Evolutionary conservation across 2,888 invertebrate genomes (phyloP), one percentile per base, ranked within the genome.

Genomic region (Chesias legatella): DNA sequence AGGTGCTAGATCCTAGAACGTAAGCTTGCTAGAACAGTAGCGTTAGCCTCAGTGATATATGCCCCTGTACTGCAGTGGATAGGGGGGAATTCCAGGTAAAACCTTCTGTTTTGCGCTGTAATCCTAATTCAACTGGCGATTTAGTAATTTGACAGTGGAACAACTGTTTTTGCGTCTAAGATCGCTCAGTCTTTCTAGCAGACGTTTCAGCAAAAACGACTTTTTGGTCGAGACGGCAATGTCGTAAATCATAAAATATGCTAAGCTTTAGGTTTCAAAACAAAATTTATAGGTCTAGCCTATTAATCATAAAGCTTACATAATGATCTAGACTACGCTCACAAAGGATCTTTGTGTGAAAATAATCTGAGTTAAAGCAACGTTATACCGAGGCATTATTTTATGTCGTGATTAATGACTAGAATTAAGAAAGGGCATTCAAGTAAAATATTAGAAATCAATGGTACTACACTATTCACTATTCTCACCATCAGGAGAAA

Each of bases 41-140:
- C 57, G 53, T 57, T 64, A 65, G 63, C 60, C 58, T 55, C 55
- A 38, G 60, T 64, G 65, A 66, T 65, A 65, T 66, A 70, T 67
- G 58, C 47, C 51, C 33, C 42, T 41, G 39, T 53, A 56, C 66
- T 65, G 66, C 63, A 62, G 53, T 52, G 49, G 59, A 67, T 60
- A 56, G 59, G 48, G 51, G 45, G 42, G 32, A 56, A 62, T 53
- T 50, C 41, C 48, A 54, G 54, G 50, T 51, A 35, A 30, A 44
- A 27, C 31, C 35, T 40, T 33, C 36, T 40, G 44, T 45, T 45
- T 39, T 28, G 44, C 30, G 34, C 31, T 24, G 26, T 27, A 36
- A 33, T 37, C 34, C 29, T 11, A 35, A 32, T 32, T 11, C 28
- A 36, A 10, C 36, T 25, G 32, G 33, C 40, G 35, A 39, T 44